Evolutionary conservation across 1,140 invertebrate species (phyloP).

Genomic region (Neotoxoptera formosana): DNA sequence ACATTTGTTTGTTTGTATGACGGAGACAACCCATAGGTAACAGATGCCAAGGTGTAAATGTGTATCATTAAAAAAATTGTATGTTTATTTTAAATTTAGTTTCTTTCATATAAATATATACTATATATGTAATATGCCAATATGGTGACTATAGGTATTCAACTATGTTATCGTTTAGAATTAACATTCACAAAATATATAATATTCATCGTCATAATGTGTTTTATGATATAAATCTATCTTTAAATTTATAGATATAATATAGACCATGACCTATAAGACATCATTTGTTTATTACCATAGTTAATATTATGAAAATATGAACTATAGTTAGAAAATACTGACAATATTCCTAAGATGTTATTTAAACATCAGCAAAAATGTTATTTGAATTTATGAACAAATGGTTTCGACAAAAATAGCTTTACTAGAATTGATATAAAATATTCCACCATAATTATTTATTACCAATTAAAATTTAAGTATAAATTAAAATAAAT

Average conservation of each 20-base stretch:
- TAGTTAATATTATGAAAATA: not conserved
- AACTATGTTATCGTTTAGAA: not conserved
- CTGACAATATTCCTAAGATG: not conserved
- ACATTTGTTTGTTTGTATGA: not conserved
- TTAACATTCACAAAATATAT: not conserved
- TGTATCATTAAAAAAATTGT: not conserved
- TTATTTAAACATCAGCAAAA: not conserved
- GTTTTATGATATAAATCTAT: not conserved
- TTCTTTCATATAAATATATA: not conserved
- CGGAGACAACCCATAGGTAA: not conserved
- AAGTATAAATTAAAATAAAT: not conserved
- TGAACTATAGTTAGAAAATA: not conserved
- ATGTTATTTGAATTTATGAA: not conserved
- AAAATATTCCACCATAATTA: not conserved
- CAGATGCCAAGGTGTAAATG: not conserved
- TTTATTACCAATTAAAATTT: not conserved
- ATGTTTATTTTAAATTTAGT: not conserved
- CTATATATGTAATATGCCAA: no score
- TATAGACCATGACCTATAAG: not conserved
- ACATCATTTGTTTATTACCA: not conserved
- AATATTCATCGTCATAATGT: not conserved
- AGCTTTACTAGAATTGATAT: not conserved
- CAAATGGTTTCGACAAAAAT: not conserved
- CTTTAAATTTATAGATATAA: slow-evolving; percentile 9
- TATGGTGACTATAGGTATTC: not conserved